Conservation (phyloP, 2,797 vertebrate species). For the Crocidura indochinensis region DNA sequence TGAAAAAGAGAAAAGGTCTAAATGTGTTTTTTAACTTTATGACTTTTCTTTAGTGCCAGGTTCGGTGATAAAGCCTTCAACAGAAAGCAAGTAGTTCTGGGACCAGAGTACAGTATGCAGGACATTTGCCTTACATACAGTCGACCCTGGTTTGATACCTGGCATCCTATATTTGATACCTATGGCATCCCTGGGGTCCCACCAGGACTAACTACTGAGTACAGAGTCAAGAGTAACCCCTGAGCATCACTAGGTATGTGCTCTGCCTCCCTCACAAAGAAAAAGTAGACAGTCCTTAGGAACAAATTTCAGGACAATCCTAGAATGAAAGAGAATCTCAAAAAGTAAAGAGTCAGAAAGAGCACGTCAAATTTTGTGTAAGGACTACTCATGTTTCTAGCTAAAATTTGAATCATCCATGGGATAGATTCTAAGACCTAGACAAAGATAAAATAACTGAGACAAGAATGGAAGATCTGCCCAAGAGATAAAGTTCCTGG, state of each 20-base stretch:
- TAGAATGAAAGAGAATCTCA: background rate
- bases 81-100: background rate
- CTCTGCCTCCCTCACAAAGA: too few species aligned
- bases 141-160: too few species aligned
- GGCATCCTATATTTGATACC: too few species aligned
- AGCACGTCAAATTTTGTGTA: background rate
- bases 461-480: background rate
- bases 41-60: background rate
- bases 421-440: background rate
- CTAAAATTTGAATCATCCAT: background rate
- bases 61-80: background rate
- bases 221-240: too few species aligned
- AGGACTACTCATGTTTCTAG: constrained; percentile 11
- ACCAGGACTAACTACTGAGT: too few species aligned
- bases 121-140: too few species aligned
- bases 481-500: background rate
- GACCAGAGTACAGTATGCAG: too few species aligned
- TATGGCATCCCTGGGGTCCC: too few species aligned
- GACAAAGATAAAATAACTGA: constrained; percentile 16
- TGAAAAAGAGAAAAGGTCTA: background rate
- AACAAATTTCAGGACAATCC: background rate
- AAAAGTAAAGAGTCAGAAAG: background rate
- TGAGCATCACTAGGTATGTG: too few species aligned
- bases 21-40: background rate
- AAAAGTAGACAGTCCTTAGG: too few species aligned